These are phyloP conservation scores for Macroramphosus scolopax DNA, from an alignment of 2,797 vertebrate species.

Conservation along the genomic window DNA sequence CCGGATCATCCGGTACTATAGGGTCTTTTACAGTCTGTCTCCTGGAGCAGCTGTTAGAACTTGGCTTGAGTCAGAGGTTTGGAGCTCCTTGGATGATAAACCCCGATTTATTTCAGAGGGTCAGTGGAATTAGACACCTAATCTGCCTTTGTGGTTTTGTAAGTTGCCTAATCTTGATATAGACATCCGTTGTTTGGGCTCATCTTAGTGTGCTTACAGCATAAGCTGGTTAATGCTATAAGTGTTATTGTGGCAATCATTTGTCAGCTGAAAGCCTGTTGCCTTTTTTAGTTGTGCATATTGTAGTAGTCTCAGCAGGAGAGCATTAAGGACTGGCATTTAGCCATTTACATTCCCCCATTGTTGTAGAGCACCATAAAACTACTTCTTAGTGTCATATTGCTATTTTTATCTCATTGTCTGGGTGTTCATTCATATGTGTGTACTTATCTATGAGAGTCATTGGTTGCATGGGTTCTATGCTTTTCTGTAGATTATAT, in stretches of 20 bases:
- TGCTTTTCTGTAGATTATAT: neutral
- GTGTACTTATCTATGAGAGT: too few species aligned
- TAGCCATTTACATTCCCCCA: constrained; percentile 47
- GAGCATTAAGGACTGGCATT: constrained; percentile 55
- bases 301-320: constrained; percentile 53
- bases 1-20: constrained; percentile 63
- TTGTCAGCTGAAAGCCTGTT: constrained; percentile 52
- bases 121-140: constrained; percentile 87
- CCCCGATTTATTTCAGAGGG: constrained; percentile 84
- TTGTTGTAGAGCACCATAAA: constrained; percentile 20
- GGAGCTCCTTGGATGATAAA: constrained; percentile 79
- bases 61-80: constrained; percentile 85
- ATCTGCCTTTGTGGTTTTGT: constrained; percentile 86
- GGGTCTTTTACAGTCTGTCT: constrained; percentile 84
- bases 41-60: constrained; percentile 80
- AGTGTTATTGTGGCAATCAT: constrained; percentile 67
- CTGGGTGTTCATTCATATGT: too few species aligned
- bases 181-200: constrained; percentile 75
- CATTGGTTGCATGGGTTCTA: too few species aligned
- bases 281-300: constrained; percentile 43
- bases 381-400: constrained; percentile 41
- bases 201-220: constrained; percentile 68
- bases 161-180: constrained; percentile 81
- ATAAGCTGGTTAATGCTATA: constrained; percentile 73
- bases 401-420: constrained; percentile 6